These are phyloP conservation scores for Zaprionus tsacasi DNA, from an alignment of 1,140 invertebrate genomes.

Conservation along the genomic window DNA sequence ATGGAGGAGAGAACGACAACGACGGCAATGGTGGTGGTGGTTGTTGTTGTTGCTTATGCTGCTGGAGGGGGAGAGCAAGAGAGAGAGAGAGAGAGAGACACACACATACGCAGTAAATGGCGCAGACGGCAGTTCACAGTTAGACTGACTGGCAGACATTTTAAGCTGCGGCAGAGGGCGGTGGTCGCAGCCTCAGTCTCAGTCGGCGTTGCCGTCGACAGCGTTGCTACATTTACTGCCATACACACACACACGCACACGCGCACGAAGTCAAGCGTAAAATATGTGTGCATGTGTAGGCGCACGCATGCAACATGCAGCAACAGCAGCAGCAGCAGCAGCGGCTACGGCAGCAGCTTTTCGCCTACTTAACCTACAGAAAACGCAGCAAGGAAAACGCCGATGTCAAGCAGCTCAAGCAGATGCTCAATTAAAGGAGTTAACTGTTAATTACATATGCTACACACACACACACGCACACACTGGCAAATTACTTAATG, in stretches of 20 bases:
- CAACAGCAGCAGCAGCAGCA: too few relatives aligned
- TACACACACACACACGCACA: slow-evolving; percentile 15
- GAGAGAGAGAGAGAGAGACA: slow-evolving; percentile 29
- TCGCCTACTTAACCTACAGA: slow-evolving; percentile 73
- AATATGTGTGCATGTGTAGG: slow-evolving; percentile 19
- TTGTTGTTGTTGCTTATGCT: slow-evolving; percentile 29
- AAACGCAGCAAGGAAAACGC: slow-evolving; percentile 1
- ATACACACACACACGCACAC: slow-evolving; percentile 26
- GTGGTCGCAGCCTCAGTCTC: slow-evolving; percentile 63
- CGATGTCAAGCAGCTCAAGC: not conserved
- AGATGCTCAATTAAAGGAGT: slow-evolving; percentile 50
- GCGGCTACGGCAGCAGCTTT: too few relatives aligned
- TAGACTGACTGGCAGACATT: slow-evolving; percentile 77
- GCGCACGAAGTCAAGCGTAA: not conserved
- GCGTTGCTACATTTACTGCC: slow-evolving; percentile 28
- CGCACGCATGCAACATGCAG: slow-evolving; percentile 64
- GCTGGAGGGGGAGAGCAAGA: not conserved
- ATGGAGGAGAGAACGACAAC: not conserved
- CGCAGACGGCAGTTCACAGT: slow-evolving; percentile 63
- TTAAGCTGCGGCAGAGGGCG: slow-evolving; percentile 74
- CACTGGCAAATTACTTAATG: slow-evolving; percentile 49
- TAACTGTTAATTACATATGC: slow-evolving; percentile 51
- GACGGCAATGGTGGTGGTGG: slow-evolving; percentile 12
- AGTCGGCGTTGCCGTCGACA: slow-evolving; percentile 31
- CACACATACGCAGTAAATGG: slow-evolving; percentile 34